Evolutionary conservation across 2,888 invertebrate species (phyloP), one percentile per base, ranked within the genome.

Genomic region (Clanis bilineata): DNA sequence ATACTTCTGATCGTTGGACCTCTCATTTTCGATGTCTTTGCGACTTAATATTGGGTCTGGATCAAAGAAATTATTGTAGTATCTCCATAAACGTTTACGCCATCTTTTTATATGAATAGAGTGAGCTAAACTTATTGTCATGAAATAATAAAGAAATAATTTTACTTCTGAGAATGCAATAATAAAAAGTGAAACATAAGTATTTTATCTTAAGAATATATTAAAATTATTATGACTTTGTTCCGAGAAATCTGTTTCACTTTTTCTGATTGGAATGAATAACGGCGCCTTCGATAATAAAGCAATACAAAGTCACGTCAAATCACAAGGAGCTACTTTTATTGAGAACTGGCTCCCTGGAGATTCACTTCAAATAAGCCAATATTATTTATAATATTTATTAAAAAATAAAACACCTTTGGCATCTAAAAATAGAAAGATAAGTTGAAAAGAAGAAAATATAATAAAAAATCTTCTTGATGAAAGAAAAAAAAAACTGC

Each of bases 341-440:
- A 70, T 68, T 68, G 67, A 68, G 69, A 66, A 64, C 64, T 56
- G 47, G 21, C 51, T 64, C 70, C 56, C 68, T 54, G 15, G 58
- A 58, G 68, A 62, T 64, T 66, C 58, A 67, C 9, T 18, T 32
- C 32, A 9, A 18, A 18, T 28, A 51, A 51, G 15, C 1, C 10
- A 15, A 15, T 41, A 41, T 5, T 15, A 41, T 15, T 15, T 15
- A 5, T 39, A 3, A 1, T 39, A 39, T 32, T 32, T n/a, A n/a
- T 1, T 39, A 15, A 39, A 15, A 39, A 39, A n/a, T n/a, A n/a
- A n/a, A n/a, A n/a, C n/a, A n/a, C n/a, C n/a, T n/a, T n/a, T n/a
- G n/a, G n/a, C n/a, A n/a, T n/a, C n/a, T n/a, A n/a, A n/a, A n/a
- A n/a, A n/a, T n/a, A n/a, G n/a, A n/a, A n/a, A n/a, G n/a, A n/a